Evolutionary conservation across 2,113 vertebrate genomes (phyloP).

Genomic region (Myrmophylax atrothorax): DNA sequence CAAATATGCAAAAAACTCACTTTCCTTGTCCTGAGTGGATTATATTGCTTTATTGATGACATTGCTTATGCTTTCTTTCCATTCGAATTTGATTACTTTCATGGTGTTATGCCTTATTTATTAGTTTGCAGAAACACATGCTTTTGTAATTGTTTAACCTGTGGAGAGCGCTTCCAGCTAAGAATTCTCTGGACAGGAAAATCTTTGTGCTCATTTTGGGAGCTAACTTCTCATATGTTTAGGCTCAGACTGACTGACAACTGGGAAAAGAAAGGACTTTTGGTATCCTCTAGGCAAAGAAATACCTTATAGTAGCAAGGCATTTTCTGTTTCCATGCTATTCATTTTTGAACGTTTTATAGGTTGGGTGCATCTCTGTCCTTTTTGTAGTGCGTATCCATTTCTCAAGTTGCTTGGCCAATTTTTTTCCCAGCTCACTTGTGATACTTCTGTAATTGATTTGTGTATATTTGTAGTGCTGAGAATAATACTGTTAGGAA

Average conservation of each 20-base stretch:
- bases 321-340: not conserved
- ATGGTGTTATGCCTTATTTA: not conserved
- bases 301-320: not conserved
- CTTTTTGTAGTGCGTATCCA: not conserved
- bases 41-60: not conserved
- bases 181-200: not conserved
- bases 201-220: not conserved
- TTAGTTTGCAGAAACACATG: not conserved
- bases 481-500: not conserved
- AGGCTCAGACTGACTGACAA: not conserved
- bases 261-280: not conserved
- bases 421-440: not conserved
- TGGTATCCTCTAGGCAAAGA: not conserved
- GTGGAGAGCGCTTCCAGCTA: not conserved
- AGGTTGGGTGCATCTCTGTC: not conserved
- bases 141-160: not conserved
- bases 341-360: not conserved
- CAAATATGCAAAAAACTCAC: not conserved
- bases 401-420: not conserved
- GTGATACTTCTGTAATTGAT: not conserved
- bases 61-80: not conserved
- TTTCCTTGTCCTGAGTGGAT: not conserved
- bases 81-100: not conserved
- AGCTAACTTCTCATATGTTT: not conserved
- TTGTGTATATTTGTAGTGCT: not conserved